Conservation (phyloP, 2,797 vertebrate genomes). For the Knipowitschia caucasica region DNA sequence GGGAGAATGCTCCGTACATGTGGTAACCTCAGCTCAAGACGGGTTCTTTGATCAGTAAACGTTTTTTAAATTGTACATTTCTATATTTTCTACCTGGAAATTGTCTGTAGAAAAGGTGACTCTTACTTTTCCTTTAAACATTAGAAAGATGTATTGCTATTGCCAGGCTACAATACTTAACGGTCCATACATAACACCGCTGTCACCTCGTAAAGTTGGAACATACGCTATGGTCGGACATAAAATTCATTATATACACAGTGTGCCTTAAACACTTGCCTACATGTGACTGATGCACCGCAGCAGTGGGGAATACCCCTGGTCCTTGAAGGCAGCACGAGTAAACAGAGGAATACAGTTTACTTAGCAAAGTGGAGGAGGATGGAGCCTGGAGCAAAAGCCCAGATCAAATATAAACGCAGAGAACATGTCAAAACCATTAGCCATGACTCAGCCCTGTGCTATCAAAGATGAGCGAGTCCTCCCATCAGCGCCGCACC, state of each 20-base stretch:
- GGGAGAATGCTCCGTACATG: too few relatives aligned
- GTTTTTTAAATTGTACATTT: background rate
- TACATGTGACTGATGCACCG: conserved; percentile 24
- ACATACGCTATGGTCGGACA: background rate
- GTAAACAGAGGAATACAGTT: conserved; percentile 54
- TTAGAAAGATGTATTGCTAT: background rate
- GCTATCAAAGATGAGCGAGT: background rate
- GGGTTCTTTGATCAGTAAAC: too few relatives aligned
- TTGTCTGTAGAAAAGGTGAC: too few relatives aligned
- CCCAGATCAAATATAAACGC: background rate
- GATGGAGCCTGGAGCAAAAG: conserved; percentile 28
- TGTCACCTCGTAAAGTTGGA: conserved; percentile 16
- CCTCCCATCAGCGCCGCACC: background rate
- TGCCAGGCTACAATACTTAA: conserved; percentile 18
- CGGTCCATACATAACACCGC: conserved; percentile 19
- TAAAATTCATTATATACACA: conserved; percentile 25
- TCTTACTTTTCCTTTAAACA: background rate
- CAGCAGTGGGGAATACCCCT: conserved; percentile 3
- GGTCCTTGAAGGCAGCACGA: conserved; percentile 7
- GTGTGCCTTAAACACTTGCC: conserved; percentile 34
- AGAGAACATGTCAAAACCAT: background rate
- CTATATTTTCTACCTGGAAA: too few relatives aligned
- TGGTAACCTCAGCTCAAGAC: too few relatives aligned
- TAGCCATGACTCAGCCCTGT: background rate
- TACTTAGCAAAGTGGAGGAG: conserved; percentile 55